Evolutionary conservation across 2,113 vertebrate species (phyloP), one percentile per base, ranked within the genome.

Genomic region (Sphyrna mokarran): DNA sequence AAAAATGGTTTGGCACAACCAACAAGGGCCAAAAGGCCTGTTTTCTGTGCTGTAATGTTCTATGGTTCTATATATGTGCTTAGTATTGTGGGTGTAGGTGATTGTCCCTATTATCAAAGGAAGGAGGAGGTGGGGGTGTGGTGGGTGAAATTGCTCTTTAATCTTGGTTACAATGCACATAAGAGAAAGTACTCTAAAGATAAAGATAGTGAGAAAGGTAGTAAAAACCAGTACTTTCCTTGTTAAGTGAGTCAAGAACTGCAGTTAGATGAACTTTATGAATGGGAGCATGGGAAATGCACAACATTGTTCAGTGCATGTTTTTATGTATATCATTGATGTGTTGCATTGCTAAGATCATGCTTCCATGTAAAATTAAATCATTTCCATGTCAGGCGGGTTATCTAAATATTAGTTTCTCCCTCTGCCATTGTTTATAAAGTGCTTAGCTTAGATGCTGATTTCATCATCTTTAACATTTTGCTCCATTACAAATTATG

Each of bases 381-480:
- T 33, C 16, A 37, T 33, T 70, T 95, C n/a, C 40, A 72, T 54
- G 26, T 33, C 40, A 43, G 94, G 40, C 68, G 76, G 26, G 22
- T 95, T 40, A 95, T 48, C 66, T 95, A 29, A 95, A 72, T 76
- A 54, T 95, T 95, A 54, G 20, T 22, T 69, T 66, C 37, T 69
- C 91, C 37, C 63, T 70, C 66, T 70, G 10, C 68, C 11, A 69
- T 48, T 94, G 26, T 72, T 72, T 54, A 18, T 33, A 70, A 93
- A 54, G 54, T 43, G 69, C 43, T 95, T 33, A 72, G 69, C 40
- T 95, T 33, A 72, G 69, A 33, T 66, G 63, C n/a, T 37, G 89
- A 93, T 93, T n/a, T 66, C 61, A 61, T 93, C 61, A 40, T 95
- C 68, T 22, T 54, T 95, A 95, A 95, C 69, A 33, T 72, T 95